Evolutionary conservation across 2,113 vertebrate genomes (phyloP).

Genomic region (Lethenteron camtschaticum): DNA sequence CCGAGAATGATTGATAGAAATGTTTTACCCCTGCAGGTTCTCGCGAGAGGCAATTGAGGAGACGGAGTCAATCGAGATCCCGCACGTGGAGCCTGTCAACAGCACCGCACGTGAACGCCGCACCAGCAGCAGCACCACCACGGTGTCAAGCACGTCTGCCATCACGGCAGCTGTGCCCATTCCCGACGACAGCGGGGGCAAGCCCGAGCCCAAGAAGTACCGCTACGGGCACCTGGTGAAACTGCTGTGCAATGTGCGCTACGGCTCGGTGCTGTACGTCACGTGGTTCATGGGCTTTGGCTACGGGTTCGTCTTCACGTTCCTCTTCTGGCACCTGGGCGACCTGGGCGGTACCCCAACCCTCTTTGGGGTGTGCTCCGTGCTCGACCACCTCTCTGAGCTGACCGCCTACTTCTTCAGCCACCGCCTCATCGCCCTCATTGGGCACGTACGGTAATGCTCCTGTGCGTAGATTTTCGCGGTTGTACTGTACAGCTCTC

Average conservation of each 20-base stretch:
- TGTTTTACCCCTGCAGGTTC: too few relatives aligned
- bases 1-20: too few relatives aligned
- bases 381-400: slow-evolving; percentile 74
- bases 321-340: slow-evolving; percentile 89
- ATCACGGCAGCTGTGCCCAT: slow-evolving; percentile 20
- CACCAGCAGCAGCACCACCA: background rate
- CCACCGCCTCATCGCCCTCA: slow-evolving; percentile 83
- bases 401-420: slow-evolving; percentile 84
- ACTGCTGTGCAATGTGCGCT: slow-evolving; percentile 66
- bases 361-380: slow-evolving; percentile 77
- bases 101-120: background rate
- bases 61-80: slow-evolving; percentile 24
- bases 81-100: slow-evolving; percentile 22
- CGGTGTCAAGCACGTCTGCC: slow-evolving; percentile 13
- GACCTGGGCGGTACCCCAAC: slow-evolving; percentile 77
- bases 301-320: slow-evolving; percentile 91
- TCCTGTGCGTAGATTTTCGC: background rate
- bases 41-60: slow-evolving; percentile 15
- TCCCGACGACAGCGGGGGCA: slow-evolving; percentile 12
- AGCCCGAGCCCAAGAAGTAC: slow-evolving; percentile 21
- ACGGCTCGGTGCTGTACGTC: slow-evolving; percentile 70
- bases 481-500: too few relatives aligned
- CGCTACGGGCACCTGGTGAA: slow-evolving; percentile 50
- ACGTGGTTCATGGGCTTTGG: slow-evolving; percentile 99
- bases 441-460: slow-evolving; percentile 84